A percentile compares a stretch with the other conserved stretches of the same genome.
Conservation (phyloP, 2,113 vertebrate species). For the Rallus limicola region DNA sequence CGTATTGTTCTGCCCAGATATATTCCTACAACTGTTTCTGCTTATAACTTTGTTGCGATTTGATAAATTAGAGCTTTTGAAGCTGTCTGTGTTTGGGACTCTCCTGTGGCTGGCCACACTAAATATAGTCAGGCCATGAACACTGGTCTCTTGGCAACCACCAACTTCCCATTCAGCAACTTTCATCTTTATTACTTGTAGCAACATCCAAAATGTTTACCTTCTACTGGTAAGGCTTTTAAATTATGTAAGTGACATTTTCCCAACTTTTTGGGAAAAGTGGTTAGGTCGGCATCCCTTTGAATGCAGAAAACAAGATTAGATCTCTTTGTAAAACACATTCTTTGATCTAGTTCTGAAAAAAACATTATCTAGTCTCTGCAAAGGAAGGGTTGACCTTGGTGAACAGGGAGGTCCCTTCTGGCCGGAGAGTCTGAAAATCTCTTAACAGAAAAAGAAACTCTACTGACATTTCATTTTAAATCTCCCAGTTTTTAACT, state of each 20-base stretch:
- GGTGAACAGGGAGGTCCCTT: background rate
- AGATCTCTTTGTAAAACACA: background rate
- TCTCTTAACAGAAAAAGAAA: background rate
- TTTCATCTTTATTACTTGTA: conserved; percentile 44
- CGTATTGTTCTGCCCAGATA: background rate
- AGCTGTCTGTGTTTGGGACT: background rate
- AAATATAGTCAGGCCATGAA: conserved; percentile 10
- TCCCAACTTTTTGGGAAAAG: background rate
- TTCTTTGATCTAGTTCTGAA: conserved; percentile 16
- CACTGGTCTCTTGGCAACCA: conserved; percentile 18
- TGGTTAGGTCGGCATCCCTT: background rate
- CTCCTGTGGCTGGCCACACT: background rate
- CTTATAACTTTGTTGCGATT: background rate
- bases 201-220: conserved; percentile 30
- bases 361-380: background rate
- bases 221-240: background rate
- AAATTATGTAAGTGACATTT: conserved; percentile 12
- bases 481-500: background rate
- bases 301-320: background rate
- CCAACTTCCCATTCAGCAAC: background rate
- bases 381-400: background rate
- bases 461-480: background rate
- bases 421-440: background rate
- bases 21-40: background rate
- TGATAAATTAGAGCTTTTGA: conserved; percentile 33